Conservation (phyloP, 2,888 invertebrate genomes). For the Habrosyne pyritoides region DNA sequence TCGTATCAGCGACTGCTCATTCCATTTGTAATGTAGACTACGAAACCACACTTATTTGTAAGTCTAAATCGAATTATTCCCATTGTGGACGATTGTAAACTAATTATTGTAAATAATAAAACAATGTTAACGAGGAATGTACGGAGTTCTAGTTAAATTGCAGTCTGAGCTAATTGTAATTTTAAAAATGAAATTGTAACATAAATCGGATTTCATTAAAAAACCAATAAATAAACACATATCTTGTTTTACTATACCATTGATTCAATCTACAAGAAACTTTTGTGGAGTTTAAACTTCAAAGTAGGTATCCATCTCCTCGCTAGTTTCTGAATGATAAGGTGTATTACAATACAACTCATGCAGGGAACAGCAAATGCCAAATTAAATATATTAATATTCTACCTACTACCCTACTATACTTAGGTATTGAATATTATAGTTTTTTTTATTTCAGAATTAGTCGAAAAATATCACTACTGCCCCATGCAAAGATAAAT, state of each 20-base stretch:
- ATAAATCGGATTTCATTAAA: slow-evolving; percentile 79
- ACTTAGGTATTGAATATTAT: too few species aligned
- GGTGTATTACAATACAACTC: too few species aligned
- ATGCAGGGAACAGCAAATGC: too few species aligned
- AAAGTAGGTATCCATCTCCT: too few species aligned
- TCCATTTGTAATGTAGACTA: not conserved
- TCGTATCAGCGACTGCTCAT: not conserved
- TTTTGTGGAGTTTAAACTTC: too few species aligned
- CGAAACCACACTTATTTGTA: not conserved
- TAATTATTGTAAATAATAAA: slow-evolving; percentile 36
- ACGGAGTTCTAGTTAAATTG: slow-evolving; percentile 44
- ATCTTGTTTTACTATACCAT: not conserved
- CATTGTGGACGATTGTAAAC: slow-evolving; percentile 28
- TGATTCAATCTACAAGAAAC: too few species aligned
- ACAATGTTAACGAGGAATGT: slow-evolving; percentile 35
- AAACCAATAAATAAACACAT: slow-evolving; percentile 55
- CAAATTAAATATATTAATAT: too few species aligned
- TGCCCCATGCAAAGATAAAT: too few species aligned
- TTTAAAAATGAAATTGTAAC: slow-evolving; percentile 66
- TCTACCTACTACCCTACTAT: too few species aligned
- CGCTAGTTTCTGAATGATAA: too few species aligned
- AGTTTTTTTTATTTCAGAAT: too few species aligned
- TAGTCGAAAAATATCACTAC: too few species aligned
- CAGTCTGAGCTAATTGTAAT: slow-evolving; percentile 67
- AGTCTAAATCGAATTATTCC: slow-evolving; percentile 5